phyloP scores from a whole-genome alignment of 2,113 vertebrate genomes.

The Plecturocebus donacophilus region DNA sequence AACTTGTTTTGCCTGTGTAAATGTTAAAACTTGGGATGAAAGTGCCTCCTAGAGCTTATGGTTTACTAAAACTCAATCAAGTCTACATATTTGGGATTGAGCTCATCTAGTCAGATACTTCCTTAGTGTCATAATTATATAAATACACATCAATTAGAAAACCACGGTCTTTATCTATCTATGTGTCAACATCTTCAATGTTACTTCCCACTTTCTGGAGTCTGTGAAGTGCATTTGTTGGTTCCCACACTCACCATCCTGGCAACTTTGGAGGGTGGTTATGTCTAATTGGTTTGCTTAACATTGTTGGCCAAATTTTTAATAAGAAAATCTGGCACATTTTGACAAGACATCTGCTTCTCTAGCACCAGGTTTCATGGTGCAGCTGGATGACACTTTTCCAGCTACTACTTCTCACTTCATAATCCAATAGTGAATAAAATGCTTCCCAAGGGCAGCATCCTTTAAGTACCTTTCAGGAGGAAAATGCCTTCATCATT shows the following conservation, averaged over 20 bases:
- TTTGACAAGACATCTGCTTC: conserved; percentile 47
- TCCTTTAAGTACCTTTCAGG: conserved; percentile 13
- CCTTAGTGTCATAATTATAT: background rate
- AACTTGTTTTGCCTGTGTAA: background rate
- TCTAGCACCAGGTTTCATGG: background rate
- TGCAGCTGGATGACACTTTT: conserved; percentile 33
- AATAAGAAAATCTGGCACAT: conserved; percentile 44
- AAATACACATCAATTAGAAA: background rate
- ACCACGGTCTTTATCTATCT: background rate
- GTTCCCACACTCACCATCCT: background rate
- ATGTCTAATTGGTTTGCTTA: conserved; percentile 40
- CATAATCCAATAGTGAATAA: background rate
- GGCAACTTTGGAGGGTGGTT: background rate
- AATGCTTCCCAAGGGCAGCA: background rate
- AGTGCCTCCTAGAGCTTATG: background rate
- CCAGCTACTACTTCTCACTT: conserved; percentile 20
- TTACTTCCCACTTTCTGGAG: background rate
- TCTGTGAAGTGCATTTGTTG: background rate
- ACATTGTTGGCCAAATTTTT: conserved; percentile 40
- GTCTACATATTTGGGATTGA: background rate
- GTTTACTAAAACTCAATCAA: background rate
- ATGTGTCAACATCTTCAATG: background rate
- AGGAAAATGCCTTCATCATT: conserved; percentile 34
- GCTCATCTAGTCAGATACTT: background rate
- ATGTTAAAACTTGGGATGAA: background rate